Evolutionary conservation across 2,113 vertebrate species (phyloP).

Genomic region (Cygnus buccinator): DNA sequence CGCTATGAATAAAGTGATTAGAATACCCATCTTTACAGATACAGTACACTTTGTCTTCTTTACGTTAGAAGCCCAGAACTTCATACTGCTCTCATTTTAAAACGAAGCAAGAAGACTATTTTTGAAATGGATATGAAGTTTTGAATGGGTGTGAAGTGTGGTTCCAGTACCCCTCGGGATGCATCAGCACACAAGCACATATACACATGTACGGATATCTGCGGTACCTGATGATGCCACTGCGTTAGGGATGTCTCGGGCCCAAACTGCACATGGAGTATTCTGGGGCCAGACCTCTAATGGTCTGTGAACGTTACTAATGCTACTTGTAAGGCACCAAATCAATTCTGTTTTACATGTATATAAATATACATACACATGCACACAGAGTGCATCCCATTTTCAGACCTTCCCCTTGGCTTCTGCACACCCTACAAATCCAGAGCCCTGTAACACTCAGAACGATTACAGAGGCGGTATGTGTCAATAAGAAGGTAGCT

Average conservation of each 20-base stretch:
- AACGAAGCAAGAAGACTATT: not conserved
- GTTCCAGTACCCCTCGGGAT: not conserved
- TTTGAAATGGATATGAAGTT: not conserved
- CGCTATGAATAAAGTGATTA: conserved; percentile 73
- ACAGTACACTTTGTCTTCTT: not conserved
- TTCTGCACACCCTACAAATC: not conserved
- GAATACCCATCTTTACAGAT: conserved; percentile 59
- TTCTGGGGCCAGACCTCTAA: not conserved
- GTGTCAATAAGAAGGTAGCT: not conserved
- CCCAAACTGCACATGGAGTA: accelerated
- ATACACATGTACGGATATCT: accelerated
- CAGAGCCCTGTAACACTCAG: not conserved
- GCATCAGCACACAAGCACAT: not conserved
- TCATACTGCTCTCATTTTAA: not conserved
- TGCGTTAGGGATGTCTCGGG: accelerated
- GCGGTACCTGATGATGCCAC: accelerated
- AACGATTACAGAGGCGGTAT: accelerated
- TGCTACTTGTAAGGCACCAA: not conserved
- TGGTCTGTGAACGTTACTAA: accelerated
- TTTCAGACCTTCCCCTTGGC: not conserved
- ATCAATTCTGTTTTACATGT: accelerated
- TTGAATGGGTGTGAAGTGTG: no score
- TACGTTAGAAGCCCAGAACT: not conserved
- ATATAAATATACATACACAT: accelerated
- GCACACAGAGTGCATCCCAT: not conserved